A percentile compares a stretch with the other conserved stretches of the same genome.
These are phyloP conservation scores for Priocnemis perturbator DNA, from an alignment of 2,888 invertebrate species.

Conservation along the genomic window DNA sequence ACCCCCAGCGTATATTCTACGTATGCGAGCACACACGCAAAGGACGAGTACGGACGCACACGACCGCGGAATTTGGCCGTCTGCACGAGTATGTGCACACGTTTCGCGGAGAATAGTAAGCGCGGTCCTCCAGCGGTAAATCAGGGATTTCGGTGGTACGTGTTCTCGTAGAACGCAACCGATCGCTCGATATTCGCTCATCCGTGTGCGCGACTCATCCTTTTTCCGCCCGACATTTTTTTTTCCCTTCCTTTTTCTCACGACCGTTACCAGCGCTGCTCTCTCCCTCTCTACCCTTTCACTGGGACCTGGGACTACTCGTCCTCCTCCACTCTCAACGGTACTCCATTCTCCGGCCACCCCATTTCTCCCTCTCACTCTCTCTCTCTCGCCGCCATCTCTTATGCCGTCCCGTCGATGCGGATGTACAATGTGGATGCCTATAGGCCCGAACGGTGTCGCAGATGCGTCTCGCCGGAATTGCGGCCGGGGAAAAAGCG, in stretches of 20 bases:
- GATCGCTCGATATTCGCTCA: constrained; percentile 44
- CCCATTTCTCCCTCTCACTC: neutral
- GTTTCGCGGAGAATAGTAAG: constrained; percentile 46
- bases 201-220: constrained; percentile 17
- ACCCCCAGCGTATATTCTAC: constrained; percentile 15
- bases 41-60: constrained; percentile 15
- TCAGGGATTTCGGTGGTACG: constrained; percentile 55
- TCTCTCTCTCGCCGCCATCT: neutral
- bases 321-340: neutral
- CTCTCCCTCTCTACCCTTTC: neutral
- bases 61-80: constrained; percentile 19
- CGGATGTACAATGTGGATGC: too few relatives aligned
- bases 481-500: too few relatives aligned
- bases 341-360: neutral
- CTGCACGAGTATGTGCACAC: constrained; percentile 20
- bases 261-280: neutral
- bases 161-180: constrained; percentile 39
- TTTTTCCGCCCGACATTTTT: neutral
- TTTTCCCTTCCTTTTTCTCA: constrained; percentile 15
- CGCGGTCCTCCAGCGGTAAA: constrained; percentile 48
- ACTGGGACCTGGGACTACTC: neutral
- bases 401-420: neutral
- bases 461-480: constrained; percentile 10
- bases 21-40: constrained; percentile 8
- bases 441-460: too few relatives aligned